phyloP scores from a whole-genome alignment of 2,797 vertebrate genomes.

The Diglossa cyanea region DNA sequence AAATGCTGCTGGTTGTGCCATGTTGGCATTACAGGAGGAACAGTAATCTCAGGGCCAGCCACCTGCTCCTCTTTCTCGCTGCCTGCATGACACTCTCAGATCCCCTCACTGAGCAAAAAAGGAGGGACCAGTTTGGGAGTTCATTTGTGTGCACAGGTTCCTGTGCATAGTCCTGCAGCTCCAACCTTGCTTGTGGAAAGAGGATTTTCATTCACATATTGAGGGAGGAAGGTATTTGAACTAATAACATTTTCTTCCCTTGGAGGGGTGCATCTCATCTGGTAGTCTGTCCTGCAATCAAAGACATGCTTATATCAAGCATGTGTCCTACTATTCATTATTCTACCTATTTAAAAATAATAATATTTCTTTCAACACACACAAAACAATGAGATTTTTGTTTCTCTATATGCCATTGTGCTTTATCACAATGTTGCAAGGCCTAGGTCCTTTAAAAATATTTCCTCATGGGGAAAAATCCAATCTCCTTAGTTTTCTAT shows the following conservation, averaged over 20 bases:
- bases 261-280: not conserved
- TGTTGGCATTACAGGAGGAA: not conserved
- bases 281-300: not conserved
- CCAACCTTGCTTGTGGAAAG: not conserved
- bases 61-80: not conserved
- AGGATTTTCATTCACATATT: not conserved
- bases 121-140: not conserved
- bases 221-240: not conserved
- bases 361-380: not conserved
- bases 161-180: not conserved
- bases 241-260: not conserved
- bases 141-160: not conserved
- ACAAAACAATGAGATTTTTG: not conserved
- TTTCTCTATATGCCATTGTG: not conserved
- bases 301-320: not conserved
- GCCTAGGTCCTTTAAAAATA: not conserved
- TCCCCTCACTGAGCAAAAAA: not conserved
- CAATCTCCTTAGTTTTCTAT: not conserved
- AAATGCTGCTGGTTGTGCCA: not conserved
- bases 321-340: not conserved
- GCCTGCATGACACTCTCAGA: not conserved
- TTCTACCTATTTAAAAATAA: not conserved
- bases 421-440: not conserved
- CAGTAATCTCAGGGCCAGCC: not conserved
- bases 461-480: not conserved